phyloP scores from a whole-genome alignment of 2,888 invertebrate genomes.

The Bedellia somnulentella region DNA sequence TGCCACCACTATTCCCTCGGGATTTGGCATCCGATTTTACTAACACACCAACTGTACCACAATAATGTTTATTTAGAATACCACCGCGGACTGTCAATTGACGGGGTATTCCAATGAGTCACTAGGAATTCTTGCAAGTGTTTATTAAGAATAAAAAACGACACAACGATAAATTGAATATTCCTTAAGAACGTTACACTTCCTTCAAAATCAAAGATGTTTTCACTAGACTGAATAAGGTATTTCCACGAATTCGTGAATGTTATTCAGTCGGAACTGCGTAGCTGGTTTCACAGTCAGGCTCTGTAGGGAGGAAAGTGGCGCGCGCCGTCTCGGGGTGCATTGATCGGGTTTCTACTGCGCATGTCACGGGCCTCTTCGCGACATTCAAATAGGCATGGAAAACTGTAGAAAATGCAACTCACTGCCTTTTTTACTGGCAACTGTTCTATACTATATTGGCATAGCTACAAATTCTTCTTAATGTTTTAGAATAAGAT shows the following conservation, averaged over 20 bases:
- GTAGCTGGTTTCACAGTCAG: slow-evolving; percentile 31
- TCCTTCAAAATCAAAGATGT: slow-evolving; percentile 47
- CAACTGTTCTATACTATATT: no score
- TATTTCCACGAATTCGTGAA: no score
- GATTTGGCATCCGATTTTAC: slow-evolving; percentile 22
- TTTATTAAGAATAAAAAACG: no score
- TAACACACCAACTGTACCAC: slow-evolving; percentile 16
- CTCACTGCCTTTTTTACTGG: no score
- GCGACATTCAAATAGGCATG: slow-evolving; percentile 1
- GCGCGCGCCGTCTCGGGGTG: slow-evolving; percentile 42
- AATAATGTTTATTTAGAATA: no score
- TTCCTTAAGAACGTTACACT: slow-evolving; percentile 20
- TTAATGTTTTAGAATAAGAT: no score
- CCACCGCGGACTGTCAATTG: no score
- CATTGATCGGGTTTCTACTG: slow-evolving; percentile 48
- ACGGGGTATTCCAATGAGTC: slow-evolving; percentile 49
- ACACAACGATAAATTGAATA: slow-evolving; percentile 18
- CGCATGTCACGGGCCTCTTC: slow-evolving; percentile 36
- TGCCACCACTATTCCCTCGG: slow-evolving; percentile 50
- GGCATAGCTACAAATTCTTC: no score
- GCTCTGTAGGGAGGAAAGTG: slow-evolving; percentile 27
- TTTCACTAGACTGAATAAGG: slow-evolving; percentile 34
- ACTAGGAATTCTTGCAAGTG: slow-evolving; percentile 26
- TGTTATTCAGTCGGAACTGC: slow-evolving; percentile 47
- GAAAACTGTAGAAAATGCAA: slow-evolving; percentile 24